Percentiles rank a stretch among this genome's conserved stretches.
Evolutionary conservation across 64 coral and sea anemone genomes (phyloP).

Genomic region (Actinia equina): DNA sequence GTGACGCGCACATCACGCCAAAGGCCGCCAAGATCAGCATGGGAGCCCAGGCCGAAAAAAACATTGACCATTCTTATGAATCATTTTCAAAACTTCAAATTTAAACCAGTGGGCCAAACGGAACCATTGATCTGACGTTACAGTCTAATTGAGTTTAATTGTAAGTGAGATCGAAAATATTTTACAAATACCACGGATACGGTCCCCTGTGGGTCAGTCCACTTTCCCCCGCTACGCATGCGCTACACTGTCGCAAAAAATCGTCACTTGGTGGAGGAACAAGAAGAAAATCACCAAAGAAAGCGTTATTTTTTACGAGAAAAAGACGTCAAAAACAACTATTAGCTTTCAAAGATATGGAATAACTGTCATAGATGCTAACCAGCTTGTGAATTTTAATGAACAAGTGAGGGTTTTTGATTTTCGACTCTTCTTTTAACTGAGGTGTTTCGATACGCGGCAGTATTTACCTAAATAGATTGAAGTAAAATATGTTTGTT

Average conservation of each 20-base stretch:
- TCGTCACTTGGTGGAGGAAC: neutral
- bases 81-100: neutral
- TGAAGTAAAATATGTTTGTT: neutral
- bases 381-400: slow-evolving; percentile 15
- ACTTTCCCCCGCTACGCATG: slow-evolving; percentile 35
- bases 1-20: too few relatives aligned
- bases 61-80: too few relatives aligned
- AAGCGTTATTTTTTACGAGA: neutral
- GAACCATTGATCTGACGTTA: neutral
- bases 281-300: neutral
- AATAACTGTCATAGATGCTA: slow-evolving; percentile 18
- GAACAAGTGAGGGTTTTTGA: slow-evolving; percentile 1
- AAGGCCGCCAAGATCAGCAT: too few relatives aligned
- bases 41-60: too few relatives aligned
- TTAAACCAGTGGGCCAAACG: neutral
- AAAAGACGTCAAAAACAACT: neutral
- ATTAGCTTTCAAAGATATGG: neutral
- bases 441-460: neutral
- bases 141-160: neutral
- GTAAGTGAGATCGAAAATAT: neutral
- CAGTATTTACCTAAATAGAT: neutral
- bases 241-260: neutral
- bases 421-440: neutral
- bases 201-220: slow-evolving; percentile 13
- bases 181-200: neutral